Evolutionary conservation across 2,113 vertebrate species (phyloP).

Genomic region (Rhea pennata): DNA sequence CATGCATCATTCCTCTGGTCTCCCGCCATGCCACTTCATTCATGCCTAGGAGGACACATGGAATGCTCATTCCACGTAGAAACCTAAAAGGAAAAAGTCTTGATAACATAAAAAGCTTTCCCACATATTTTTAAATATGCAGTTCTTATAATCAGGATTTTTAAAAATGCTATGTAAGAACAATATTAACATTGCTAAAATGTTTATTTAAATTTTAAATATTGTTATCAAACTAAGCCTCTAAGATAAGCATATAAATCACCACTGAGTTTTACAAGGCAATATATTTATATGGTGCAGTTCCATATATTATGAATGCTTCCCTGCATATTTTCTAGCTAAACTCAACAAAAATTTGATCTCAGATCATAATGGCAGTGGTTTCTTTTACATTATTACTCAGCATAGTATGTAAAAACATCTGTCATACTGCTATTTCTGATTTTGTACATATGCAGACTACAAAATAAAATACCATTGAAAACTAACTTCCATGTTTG

Average conservation of each 20-base stretch:
- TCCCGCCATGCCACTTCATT: conserved; percentile 86
- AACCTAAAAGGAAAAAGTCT: conserved; percentile 60
- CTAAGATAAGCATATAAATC: not conserved
- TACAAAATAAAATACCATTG: not conserved
- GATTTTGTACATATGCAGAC: not conserved
- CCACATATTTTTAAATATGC: not conserved
- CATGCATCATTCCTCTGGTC: conserved; percentile 77
- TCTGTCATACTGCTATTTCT: not conserved
- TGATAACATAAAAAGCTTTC: not conserved
- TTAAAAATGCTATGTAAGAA: not conserved
- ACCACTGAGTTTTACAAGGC: not conserved
- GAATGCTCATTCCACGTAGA: conserved; percentile 81
- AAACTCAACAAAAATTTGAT: not conserved
- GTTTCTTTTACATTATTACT: conserved; percentile 16
- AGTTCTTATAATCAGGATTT: not conserved
- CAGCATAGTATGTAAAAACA: not conserved
- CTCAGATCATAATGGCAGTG: not conserved
- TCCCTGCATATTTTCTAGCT: not conserved
- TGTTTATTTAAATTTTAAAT: not conserved
- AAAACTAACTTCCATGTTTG: not conserved
- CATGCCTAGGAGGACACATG: conserved; percentile 79
- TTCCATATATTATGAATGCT: not conserved
- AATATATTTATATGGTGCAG: not conserved
- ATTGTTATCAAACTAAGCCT: not conserved
- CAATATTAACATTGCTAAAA: not conserved